phyloP scores from a whole-genome alignment of 2,113 vertebrate genomes.

The Cairina moschata region DNA sequence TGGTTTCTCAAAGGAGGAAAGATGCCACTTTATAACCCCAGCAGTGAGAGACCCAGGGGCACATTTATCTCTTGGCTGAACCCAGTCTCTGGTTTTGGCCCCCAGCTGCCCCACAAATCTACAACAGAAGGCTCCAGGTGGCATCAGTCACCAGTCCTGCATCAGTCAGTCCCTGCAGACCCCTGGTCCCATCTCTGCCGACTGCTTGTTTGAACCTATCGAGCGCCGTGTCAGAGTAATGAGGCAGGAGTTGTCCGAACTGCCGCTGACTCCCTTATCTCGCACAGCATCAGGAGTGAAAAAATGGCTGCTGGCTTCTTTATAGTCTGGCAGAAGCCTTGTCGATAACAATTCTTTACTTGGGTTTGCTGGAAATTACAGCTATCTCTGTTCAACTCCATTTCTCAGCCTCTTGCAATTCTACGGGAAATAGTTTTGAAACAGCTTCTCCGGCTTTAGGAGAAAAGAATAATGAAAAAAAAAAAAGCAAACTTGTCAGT shows the following conservation, averaged over 20 bases:
- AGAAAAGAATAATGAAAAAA: background rate
- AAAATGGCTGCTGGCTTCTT: constrained; percentile 44
- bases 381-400: background rate
- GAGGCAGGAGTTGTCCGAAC: background rate
- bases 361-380: constrained; percentile 47
- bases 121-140: background rate
- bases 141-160: too few species aligned
- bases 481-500: background rate
- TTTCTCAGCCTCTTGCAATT: background rate
- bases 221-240: background rate
- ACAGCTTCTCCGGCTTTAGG: background rate
- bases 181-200: background rate
- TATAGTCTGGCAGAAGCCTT: constrained; percentile 20
- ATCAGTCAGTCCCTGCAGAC: background rate
- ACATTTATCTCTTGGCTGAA: background rate
- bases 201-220: background rate
- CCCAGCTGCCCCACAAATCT: background rate
- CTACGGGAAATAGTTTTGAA: background rate
- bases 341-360: constrained; percentile 16
- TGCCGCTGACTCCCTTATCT: background rate
- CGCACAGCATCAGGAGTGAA: background rate
- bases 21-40: background rate
- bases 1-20: background rate
- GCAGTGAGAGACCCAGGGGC: background rate
- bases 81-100: background rate